Evolutionary conservation across 2,888 invertebrate species (phyloP).

Genomic region (Amphimallon solstitiale): DNA sequence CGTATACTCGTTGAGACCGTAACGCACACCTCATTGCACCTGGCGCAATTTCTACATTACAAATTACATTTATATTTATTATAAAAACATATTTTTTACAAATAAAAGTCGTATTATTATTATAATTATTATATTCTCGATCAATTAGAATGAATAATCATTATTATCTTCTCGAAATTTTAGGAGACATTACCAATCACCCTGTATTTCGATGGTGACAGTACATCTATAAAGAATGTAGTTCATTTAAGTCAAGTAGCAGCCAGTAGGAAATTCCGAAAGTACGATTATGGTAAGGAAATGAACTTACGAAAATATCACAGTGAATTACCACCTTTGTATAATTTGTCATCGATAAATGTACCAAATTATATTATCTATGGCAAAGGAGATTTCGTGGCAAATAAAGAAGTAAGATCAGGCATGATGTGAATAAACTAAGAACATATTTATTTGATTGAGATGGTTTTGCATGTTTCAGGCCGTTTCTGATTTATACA

Average conservation of each 20-base stretch:
- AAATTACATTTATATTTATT: too few relatives aligned
- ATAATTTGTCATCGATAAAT: conserved; percentile 67
- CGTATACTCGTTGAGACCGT: too few relatives aligned
- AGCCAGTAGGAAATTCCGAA: conserved; percentile 66
- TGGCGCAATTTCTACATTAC: too few relatives aligned
- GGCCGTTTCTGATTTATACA: conserved; percentile 29
- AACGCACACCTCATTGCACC: too few relatives aligned
- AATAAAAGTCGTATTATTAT: too few relatives aligned
- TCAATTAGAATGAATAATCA: too few relatives aligned
- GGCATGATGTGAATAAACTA: neutral
- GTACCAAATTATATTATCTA: conserved; percentile 61
- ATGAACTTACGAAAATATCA: conserved; percentile 69
- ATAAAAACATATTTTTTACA: too few relatives aligned
- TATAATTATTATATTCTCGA: too few relatives aligned
- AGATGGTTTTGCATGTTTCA: conserved; percentile 9
- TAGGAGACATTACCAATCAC: conserved; percentile 59
- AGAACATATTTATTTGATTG: neutral
- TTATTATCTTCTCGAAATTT: too few relatives aligned
- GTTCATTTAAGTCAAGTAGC: conserved; percentile 47
- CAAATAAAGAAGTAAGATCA: conserved; percentile 32
- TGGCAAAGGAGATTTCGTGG: conserved; percentile 39
- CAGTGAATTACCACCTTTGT: conserved; percentile 66
- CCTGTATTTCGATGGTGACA: conserved; percentile 57
- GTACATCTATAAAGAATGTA: conserved; percentile 56
- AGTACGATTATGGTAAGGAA: conserved; percentile 71